Evolutionary conservation across 2,797 vertebrate genomes (phyloP).

Genomic region (Microcaecilia unicolor): DNA sequence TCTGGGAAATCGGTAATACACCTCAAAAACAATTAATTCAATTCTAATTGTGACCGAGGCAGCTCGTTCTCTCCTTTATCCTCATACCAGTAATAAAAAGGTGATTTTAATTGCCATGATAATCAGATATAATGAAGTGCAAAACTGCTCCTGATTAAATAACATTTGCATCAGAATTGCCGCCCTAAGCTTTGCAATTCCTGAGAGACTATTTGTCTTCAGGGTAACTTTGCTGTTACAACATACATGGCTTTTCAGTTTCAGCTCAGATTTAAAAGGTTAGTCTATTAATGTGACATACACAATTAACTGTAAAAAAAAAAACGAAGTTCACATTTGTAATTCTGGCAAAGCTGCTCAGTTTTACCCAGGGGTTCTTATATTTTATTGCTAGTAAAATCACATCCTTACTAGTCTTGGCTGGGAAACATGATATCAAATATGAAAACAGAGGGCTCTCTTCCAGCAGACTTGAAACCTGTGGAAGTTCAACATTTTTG

Average conservation of each 20-base stretch:
- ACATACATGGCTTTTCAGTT: too few species aligned
- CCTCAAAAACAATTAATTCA: conserved; percentile 44
- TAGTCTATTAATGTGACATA: too few species aligned
- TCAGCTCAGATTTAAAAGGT: too few species aligned
- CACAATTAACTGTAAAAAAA: too few species aligned
- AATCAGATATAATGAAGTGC: conserved; percentile 44
- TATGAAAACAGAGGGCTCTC: background rate
- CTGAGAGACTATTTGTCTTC: background rate
- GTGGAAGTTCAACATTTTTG: conserved; percentile 2
- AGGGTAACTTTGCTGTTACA: background rate
- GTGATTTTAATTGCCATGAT: conserved; percentile 46
- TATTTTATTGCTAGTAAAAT: background rate
- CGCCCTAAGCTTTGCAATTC: conserved; percentile 5
- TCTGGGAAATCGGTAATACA: conserved; percentile 24
- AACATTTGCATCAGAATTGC: conserved; percentile 39
- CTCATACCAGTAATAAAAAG: conserved; percentile 32
- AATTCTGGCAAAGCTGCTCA: too few species aligned
- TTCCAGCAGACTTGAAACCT: conserved; percentile 4
- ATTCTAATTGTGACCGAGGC: conserved; percentile 34
- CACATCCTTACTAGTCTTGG: background rate
- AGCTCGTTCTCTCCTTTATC: conserved; percentile 28
- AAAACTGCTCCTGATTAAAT: conserved; percentile 52
- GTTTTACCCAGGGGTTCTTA: background rate
- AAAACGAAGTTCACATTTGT: too few species aligned
- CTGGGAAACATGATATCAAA: conserved; percentile 1